Conservation (phyloP, 2,113 vertebrate genomes). For the Poecilia latipinna region DNA sequence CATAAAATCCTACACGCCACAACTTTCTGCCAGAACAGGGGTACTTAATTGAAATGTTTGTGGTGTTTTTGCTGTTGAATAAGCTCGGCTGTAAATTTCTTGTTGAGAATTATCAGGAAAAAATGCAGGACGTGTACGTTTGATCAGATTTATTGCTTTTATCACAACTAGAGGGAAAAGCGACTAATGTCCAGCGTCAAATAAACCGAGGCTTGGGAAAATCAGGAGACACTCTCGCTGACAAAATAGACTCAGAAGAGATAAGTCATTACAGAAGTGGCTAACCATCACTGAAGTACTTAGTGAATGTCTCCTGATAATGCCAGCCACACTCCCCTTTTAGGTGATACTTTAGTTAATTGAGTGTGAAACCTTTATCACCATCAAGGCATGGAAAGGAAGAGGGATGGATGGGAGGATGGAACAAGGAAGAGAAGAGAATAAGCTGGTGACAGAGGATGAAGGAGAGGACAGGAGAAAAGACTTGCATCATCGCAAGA, state of each 20-base stretch:
- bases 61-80: neutral
- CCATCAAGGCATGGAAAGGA: slow-evolving; percentile 56
- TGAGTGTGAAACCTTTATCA: slow-evolving; percentile 79
- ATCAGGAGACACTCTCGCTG: slow-evolving; percentile 44
- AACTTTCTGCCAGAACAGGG: no score
- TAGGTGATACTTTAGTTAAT: slow-evolving; percentile 78
- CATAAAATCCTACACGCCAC: no score
- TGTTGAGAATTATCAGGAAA: neutral
- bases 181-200: slow-evolving; percentile 44
- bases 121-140: neutral
- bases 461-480: slow-evolving; percentile 64
- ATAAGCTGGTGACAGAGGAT: slow-evolving; percentile 46
- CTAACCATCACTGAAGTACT: slow-evolving; percentile 67
- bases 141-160: neutral
- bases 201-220: slow-evolving; percentile 47
- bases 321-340: slow-evolving; percentile 63
- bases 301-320: slow-evolving; percentile 71
- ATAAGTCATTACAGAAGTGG: slow-evolving; percentile 62
- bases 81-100: neutral
- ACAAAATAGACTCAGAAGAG: slow-evolving; percentile 61
- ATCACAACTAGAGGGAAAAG: slow-evolving; percentile 4
- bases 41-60: neutral
- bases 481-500: slow-evolving; percentile 40
- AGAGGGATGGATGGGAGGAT: slow-evolving; percentile 47
- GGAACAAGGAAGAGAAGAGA: slow-evolving; percentile 35